Evolutionary conservation across 2,113 vertebrate species (phyloP), one percentile per base, ranked within the genome.

Genomic region (Clarias magur): DNA sequence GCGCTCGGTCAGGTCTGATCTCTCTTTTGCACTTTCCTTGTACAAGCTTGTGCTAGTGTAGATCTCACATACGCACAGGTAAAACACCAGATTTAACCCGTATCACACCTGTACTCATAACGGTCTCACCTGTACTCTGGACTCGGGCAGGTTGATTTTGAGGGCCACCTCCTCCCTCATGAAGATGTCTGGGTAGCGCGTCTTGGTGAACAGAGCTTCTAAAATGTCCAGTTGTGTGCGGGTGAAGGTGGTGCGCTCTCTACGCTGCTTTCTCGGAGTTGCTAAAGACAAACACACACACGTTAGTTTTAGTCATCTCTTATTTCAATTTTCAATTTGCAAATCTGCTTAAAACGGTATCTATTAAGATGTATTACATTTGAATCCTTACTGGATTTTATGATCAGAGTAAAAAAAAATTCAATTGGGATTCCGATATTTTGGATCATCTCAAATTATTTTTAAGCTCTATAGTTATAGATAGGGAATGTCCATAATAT

Each of bases 141-240:
- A 97, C 93, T 97, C 96, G 0, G 96, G 96, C 85, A 97, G 93
- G 89, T 96, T 97, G 92, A 97, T 97, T 91, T 97, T 97, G 85
- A 96, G 95, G 2, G 96, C 96, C 89, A 97, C 96, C 90, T 97
- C 96, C 90, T 97, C 96, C 60, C 96, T 94, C 96, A 97, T 97
- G 92, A 97, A 97, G 93, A 97, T 97, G 93, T 97, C 96, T 2
- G 96, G 96, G 90, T 97, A 97, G 88, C 96, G 95, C 1, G 96
- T 97, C 90, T 97, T 97, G 80, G 96, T 95, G 91, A 97, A 97
- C 53, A 97, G 91, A 0, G 96, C 93, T 89, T 96, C 96, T 87
- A 97, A 83, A 88, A 97, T 96, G 90, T 97, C 96, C 86, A 97
- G 94, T 88, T 97, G 96, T 0, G 96, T 96, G 6, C 96, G 93